Percentiles rank a stretch among this genome's conserved stretches.
These are phyloP conservation scores for Furnarius figulus DNA, from an alignment of 2,113 vertebrate species.

Conservation along the genomic window DNA sequence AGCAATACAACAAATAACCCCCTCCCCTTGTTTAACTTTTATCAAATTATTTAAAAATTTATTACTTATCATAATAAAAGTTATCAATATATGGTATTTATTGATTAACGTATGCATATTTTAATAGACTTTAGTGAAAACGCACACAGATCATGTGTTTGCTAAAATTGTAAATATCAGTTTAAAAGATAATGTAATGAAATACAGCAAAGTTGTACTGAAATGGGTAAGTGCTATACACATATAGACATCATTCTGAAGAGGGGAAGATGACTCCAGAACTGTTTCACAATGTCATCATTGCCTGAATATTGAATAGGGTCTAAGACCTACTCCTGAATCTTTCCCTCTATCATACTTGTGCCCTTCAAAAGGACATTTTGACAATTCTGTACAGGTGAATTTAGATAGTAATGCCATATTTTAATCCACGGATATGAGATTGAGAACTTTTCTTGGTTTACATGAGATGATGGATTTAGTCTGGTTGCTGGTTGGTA, in stretches of 20 bases:
- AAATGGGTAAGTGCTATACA: not conserved
- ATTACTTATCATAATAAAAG: not conserved
- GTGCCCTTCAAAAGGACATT: not conserved
- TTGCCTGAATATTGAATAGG: not conserved
- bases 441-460: not conserved
- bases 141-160: not conserved
- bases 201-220: conserved; percentile 17
- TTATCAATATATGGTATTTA: not conserved
- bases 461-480: not conserved
- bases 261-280: not conserved
- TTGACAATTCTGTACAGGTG: not conserved
- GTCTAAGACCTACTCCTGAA: not conserved
- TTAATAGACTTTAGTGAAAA: not conserved
- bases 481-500: not conserved
- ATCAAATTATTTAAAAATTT: not conserved
- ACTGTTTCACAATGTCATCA: not conserved
- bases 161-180: conserved; percentile 12
- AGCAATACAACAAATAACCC: not conserved
- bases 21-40: not conserved
- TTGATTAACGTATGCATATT: not conserved
- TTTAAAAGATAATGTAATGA: conserved; percentile 36
- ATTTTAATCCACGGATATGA: not conserved
- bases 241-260: not conserved
- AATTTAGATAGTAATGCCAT: not conserved
- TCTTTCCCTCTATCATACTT: not conserved